Evolutionary conservation across 2,113 vertebrate genomes (phyloP).

Genomic region (Polypterus senegalus): DNA sequence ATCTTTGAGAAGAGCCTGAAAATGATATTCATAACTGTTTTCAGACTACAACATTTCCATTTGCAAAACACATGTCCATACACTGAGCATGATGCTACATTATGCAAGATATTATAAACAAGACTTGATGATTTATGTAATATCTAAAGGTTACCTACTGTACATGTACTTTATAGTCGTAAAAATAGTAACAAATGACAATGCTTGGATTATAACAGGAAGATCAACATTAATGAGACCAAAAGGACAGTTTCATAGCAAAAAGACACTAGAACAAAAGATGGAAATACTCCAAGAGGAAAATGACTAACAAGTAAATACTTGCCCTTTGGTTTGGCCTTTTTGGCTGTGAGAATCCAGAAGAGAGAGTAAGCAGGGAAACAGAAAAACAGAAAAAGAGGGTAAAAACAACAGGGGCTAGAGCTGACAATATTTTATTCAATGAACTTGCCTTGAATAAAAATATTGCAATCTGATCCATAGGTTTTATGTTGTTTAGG

Average conservation of each 20-base stretch:
- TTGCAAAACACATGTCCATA: too few species aligned
- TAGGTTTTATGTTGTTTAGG: slow-evolving; percentile 36
- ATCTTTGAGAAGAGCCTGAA: too few species aligned
- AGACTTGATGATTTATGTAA: too few species aligned
- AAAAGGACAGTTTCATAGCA: slow-evolving; percentile 10
- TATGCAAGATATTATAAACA: too few species aligned
- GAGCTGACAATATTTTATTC: slow-evolving; percentile 69
- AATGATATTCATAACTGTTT: too few species aligned
- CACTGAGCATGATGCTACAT: too few species aligned
- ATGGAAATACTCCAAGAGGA: slow-evolving; percentile 33
- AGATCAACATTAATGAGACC: not conserved
- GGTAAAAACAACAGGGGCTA: slow-evolving; percentile 64
- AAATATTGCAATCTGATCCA: slow-evolving; percentile 67
- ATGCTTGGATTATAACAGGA: too few species aligned
- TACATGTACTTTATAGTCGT: too few species aligned
- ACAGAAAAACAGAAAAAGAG: slow-evolving; percentile 51
- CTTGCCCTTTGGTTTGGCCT: slow-evolving; percentile 67
- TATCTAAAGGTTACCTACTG: too few species aligned
- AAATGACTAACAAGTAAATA: slow-evolving; percentile 60
- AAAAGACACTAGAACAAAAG: slow-evolving; percentile 6
- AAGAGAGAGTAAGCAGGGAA: slow-evolving; percentile 66
- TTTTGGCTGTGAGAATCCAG: slow-evolving; percentile 57
- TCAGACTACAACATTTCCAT: too few species aligned
- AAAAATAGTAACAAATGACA: too few species aligned
- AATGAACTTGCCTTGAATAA: slow-evolving; percentile 63